Evolutionary conservation across 2,113 vertebrate genomes (phyloP).

Genomic region (Cnemophilus loriae): DNA sequence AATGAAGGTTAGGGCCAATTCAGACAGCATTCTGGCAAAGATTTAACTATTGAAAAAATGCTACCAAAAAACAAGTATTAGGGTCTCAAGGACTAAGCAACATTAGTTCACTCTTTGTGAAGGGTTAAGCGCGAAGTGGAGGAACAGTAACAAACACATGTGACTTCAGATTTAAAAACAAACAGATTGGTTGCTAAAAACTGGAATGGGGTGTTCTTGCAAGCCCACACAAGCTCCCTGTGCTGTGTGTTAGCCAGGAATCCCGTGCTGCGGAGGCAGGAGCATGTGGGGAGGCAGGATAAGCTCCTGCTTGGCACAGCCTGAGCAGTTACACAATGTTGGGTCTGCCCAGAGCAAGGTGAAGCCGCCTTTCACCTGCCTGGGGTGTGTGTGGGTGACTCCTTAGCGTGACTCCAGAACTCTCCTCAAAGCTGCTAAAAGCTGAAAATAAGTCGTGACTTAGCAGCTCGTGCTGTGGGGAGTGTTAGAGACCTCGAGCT

Average conservation of each 20-base stretch:
- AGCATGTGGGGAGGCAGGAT: not conserved
- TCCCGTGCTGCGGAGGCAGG: not conserved
- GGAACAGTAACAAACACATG: not conserved
- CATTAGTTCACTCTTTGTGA: accelerated
- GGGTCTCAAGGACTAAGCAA: not conserved
- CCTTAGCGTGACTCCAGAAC: not conserved
- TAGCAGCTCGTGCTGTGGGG: not conserved
- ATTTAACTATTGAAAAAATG: not conserved
- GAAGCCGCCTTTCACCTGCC: not conserved
- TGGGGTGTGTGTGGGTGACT: not conserved
- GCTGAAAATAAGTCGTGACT: not conserved
- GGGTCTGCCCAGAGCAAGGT: not conserved
- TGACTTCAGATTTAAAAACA: not conserved
- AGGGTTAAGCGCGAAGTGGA: not conserved
- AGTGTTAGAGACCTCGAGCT: not conserved
- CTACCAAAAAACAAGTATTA: not conserved
- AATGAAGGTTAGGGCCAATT: not conserved
- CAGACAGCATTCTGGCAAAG: not conserved
- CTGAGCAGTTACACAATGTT: not conserved
- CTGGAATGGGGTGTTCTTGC: not conserved
- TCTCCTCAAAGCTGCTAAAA: not conserved
- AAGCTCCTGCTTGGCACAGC: not conserved
- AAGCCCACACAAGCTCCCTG: not conserved
- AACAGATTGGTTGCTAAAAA: not conserved
- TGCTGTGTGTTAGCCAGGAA: not conserved